These are phyloP conservation scores for Cyprinodon tularosa DNA, from an alignment of 2,113 vertebrate genomes.

Conservation along the genomic window DNA sequence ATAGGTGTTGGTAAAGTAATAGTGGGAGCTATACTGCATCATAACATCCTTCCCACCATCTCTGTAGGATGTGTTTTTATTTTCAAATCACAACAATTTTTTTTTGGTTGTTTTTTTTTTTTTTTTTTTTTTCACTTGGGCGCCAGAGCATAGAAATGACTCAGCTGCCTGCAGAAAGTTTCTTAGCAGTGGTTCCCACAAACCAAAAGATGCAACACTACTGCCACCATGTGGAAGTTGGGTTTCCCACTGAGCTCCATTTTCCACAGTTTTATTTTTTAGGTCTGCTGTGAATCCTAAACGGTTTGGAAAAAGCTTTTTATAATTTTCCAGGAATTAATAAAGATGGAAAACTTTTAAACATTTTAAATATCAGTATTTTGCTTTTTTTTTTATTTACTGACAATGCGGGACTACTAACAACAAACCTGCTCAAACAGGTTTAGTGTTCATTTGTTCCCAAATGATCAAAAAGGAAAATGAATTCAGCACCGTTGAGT, in stretches of 20 bases:
- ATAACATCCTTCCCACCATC: slow-evolving; percentile 7
- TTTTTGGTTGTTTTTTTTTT: not conserved
- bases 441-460: no score
- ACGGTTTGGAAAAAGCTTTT: not conserved
- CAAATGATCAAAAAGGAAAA: no score
- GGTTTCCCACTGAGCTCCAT: not conserved
- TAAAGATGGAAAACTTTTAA: not conserved
- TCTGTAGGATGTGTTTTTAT: slow-evolving; percentile 1
- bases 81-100: slow-evolving; percentile 19
- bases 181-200: not conserved
- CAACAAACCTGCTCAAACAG: not conserved
- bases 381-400: not conserved
- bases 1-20: slow-evolving; percentile 1
- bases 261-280: no score
- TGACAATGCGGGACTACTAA: not conserved
- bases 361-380: not conserved
- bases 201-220: not conserved
- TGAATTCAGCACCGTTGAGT: no score
- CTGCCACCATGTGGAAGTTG: slow-evolving; percentile 39
- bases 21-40: slow-evolving; percentile 13
- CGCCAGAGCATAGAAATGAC: not conserved
- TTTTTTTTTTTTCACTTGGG: not conserved
- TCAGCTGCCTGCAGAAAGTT: not conserved
- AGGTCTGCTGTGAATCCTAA: not conserved
- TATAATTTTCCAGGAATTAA: not conserved